phyloP scores from a whole-genome alignment of 2,113 vertebrate genomes.

The Actenoides hombroni region DNA sequence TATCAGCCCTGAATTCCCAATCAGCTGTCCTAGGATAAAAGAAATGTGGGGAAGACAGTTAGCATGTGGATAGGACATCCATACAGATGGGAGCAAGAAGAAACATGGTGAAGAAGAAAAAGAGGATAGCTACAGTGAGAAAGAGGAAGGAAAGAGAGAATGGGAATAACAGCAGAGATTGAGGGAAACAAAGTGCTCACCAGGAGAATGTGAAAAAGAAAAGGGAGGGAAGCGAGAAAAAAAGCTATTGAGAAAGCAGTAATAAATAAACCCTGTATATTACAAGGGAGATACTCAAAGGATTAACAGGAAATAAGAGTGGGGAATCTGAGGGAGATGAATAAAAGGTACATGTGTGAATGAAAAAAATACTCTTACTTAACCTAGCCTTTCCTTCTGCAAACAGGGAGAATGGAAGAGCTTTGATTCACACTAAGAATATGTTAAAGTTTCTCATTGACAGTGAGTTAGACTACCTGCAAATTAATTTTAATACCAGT shows the following conservation, averaged over 20 bases:
- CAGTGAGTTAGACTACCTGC: not conserved
- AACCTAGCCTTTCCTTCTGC: not conserved
- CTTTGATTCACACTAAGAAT: not conserved
- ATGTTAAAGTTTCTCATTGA: not conserved
- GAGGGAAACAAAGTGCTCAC: not conserved
- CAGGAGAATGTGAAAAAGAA: not conserved
- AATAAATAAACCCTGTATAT: not conserved
- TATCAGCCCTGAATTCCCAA: not conserved
- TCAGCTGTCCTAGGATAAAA: not conserved
- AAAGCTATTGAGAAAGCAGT: not conserved
- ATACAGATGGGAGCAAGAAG: not conserved
- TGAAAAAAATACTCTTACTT: not conserved
- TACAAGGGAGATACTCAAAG: not conserved
- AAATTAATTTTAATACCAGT: not conserved
- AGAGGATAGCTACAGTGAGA: not conserved
- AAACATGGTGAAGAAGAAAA: not conserved
- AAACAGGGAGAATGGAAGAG: not conserved
- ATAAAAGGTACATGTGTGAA: not conserved
- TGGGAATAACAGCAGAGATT: not conserved
- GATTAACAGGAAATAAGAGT: not conserved
- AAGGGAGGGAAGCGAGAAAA: not conserved
- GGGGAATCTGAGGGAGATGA: not conserved
- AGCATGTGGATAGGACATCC: not conserved
- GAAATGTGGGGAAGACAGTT: not conserved
- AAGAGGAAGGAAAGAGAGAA: not conserved